These are phyloP conservation scores for Catocala nupta DNA, from an alignment of 2,888 invertebrate genomes.

Conservation along the genomic window DNA sequence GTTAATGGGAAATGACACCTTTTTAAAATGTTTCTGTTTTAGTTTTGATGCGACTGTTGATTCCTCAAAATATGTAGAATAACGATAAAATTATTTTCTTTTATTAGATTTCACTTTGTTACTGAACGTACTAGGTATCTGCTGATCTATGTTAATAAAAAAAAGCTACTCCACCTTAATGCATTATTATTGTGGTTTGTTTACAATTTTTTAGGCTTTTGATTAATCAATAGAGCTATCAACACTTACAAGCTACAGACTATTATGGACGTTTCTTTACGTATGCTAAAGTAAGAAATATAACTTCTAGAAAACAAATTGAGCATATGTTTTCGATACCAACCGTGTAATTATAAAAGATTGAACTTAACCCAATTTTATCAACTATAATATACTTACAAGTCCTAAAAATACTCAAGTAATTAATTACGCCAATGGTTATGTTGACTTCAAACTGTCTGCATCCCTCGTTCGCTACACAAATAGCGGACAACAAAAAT, in stretches of 20 bases:
- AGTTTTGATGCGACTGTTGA: conserved; percentile 30
- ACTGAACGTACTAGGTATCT: neutral
- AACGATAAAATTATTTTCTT: conserved; percentile 15
- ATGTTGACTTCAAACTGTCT: conserved; percentile 9
- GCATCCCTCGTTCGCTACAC: conserved; percentile 25
- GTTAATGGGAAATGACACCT: conserved; percentile 72
- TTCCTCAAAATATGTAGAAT: conserved; percentile 27
- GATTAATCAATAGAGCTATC: too few relatives aligned
- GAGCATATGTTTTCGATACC: too few relatives aligned
- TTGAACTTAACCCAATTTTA: too few relatives aligned
- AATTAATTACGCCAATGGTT: conserved; percentile 12
- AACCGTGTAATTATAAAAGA: too few relatives aligned
- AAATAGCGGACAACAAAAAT: conserved; percentile 65
- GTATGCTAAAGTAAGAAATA: too few relatives aligned
- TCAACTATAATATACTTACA: neutral
- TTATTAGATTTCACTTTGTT: conserved; percentile 17
- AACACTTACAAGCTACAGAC: too few relatives aligned
- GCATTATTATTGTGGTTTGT: too few relatives aligned
- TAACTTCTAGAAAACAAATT: too few relatives aligned
- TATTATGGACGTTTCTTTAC: too few relatives aligned
- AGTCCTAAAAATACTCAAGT: conserved; percentile 3
- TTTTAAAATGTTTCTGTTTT: conserved; percentile 51
- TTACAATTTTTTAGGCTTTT: too few relatives aligned
- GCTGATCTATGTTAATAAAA: neutral
- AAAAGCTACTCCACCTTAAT: too few relatives aligned